Conservation (phyloP, 2,888 invertebrate species). For the Dynastes hyllus region DNA sequence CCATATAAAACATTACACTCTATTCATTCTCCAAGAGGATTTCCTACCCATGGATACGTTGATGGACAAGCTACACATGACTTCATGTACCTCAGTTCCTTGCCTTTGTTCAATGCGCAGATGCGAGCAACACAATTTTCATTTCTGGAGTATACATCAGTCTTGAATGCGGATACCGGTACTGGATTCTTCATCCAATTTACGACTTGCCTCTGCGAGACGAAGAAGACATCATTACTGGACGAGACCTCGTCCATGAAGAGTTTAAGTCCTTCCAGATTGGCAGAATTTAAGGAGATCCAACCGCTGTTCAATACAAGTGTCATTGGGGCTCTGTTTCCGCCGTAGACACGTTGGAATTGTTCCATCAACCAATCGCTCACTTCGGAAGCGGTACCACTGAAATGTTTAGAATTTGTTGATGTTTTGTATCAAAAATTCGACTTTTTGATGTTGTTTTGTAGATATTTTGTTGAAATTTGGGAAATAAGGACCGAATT, state of each 20-base stretch:
- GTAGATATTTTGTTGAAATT: neutral
- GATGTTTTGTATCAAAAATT: no score
- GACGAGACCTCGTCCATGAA: slow-evolving; percentile 67
- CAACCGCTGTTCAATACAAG: slow-evolving; percentile 72
- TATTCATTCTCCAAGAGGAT: slow-evolving; percentile 66
- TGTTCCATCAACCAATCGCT: slow-evolving; percentile 70
- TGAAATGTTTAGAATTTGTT: slow-evolving; percentile 21
- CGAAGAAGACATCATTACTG: slow-evolving; percentile 68
- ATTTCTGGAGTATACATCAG: slow-evolving; percentile 51
- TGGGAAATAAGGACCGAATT: neutral
- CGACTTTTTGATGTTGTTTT: no score
- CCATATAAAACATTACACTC: no score
- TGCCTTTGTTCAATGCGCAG: slow-evolving; percentile 60
- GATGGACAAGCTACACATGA: slow-evolving; percentile 70
- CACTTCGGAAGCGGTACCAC: slow-evolving; percentile 63
- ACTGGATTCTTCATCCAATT: slow-evolving; percentile 70
- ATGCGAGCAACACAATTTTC: slow-evolving; percentile 57
- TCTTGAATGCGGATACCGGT: slow-evolving; percentile 59
- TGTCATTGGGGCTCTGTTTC: slow-evolving; percentile 72
- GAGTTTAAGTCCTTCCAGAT: slow-evolving; percentile 61
- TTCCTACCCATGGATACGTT: slow-evolving; percentile 71
- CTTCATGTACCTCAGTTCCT: slow-evolving; percentile 66
- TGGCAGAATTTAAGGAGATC: slow-evolving; percentile 66
- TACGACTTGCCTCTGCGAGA: slow-evolving; percentile 68
- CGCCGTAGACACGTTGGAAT: slow-evolving; percentile 69